A percentile compares a stretch with the other conserved stretches of the same genome.
phyloP scores from a whole-genome alignment of 2,797 vertebrate genomes.

The Chloroceryle inda region DNA sequence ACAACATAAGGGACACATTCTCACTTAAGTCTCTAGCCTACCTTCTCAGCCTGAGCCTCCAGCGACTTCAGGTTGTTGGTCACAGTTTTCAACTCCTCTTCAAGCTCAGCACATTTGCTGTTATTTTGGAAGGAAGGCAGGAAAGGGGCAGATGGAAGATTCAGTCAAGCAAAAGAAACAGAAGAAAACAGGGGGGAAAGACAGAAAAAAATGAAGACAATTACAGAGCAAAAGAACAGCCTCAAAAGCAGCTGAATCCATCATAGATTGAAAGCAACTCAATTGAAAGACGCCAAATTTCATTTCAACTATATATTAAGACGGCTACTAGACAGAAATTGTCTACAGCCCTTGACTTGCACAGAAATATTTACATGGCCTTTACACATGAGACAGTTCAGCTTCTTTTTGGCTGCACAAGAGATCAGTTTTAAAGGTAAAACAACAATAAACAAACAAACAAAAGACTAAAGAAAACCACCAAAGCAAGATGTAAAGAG shows the following conservation, averaged over 20 bases:
- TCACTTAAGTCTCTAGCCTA: conserved; percentile 82
- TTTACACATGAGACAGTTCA: conserved; percentile 63
- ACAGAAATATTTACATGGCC: conserved; percentile 32
- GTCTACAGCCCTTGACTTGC: conserved; percentile 21
- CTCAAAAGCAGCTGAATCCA: conserved; percentile 82
- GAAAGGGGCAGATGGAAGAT: conserved; percentile 76
- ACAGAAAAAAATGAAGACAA: conserved; percentile 82
- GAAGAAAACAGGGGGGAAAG: conserved; percentile 74
- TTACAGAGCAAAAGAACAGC: conserved; percentile 77
- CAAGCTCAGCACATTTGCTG: conserved; percentile 99
- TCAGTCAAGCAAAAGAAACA: conserved; percentile 77
- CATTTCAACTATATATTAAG: neutral
- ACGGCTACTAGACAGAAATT: neutral
- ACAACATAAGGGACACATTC: neutral
- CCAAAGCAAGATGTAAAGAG: conserved; percentile 76
- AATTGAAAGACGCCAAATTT: neutral
- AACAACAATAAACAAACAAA: conserved; percentile 70
- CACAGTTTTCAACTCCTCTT: conserved; percentile 99
- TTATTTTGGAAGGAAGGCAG: conserved; percentile 85
- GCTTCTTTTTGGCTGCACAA: conserved; percentile 78
- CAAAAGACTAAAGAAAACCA: conserved; percentile 73
- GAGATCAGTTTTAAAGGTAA: conserved; percentile 72
- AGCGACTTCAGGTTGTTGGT: conserved; percentile 99
- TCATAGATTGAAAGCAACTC: conserved; percentile 52
- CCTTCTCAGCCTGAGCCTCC: conserved; percentile 99